Percentiles rank a stretch among this genome's conserved stretches.
Conservation (phyloP, 2,797 vertebrate species). For the Atherinosoma microstoma region DNA sequence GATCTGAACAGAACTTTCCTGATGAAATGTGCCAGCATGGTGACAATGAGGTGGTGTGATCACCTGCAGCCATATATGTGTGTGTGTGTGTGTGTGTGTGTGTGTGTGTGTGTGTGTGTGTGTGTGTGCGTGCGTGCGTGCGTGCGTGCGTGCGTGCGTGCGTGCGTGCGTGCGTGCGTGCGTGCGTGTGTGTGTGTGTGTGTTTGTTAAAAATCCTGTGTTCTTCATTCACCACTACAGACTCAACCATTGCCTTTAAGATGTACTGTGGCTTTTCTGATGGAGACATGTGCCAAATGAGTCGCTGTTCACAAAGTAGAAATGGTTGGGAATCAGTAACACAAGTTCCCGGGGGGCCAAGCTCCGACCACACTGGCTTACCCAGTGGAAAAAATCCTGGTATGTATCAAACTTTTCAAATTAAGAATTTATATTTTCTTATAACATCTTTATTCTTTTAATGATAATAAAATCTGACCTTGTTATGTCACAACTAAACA, state of each 20-base stretch:
- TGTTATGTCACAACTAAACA: too few relatives aligned
- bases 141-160: too few relatives aligned
- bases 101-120: too few relatives aligned
- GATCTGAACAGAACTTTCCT: too few relatives aligned
- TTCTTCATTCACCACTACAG: slow-evolving; percentile 23
- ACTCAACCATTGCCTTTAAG: slow-evolving; percentile 45
- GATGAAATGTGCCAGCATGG: too few relatives aligned
- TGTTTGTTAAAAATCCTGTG: not conserved
- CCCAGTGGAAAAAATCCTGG: slow-evolving; percentile 9
- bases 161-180: too few relatives aligned
- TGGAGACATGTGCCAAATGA: slow-evolving; percentile 46
- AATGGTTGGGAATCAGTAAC: slow-evolving; percentile 39
- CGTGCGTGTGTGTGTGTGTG: too few relatives aligned
- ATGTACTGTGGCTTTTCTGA: slow-evolving; percentile 57
- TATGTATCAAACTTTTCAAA: not conserved
- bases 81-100: too few relatives aligned
- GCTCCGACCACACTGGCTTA: slow-evolving; percentile 57
- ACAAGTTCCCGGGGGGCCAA: slow-evolving; percentile 1
- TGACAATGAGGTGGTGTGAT: too few relatives aligned
- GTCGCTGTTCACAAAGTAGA: slow-evolving; percentile 10
- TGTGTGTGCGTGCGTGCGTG: too few relatives aligned
- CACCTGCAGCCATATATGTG: too few relatives aligned
- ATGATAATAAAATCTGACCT: too few relatives aligned
- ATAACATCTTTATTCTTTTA: not conserved
- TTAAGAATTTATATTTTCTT: not conserved